Evolutionary conservation across 2,888 invertebrate genomes (phyloP).

Genomic region (Athalia rosae): DNA sequence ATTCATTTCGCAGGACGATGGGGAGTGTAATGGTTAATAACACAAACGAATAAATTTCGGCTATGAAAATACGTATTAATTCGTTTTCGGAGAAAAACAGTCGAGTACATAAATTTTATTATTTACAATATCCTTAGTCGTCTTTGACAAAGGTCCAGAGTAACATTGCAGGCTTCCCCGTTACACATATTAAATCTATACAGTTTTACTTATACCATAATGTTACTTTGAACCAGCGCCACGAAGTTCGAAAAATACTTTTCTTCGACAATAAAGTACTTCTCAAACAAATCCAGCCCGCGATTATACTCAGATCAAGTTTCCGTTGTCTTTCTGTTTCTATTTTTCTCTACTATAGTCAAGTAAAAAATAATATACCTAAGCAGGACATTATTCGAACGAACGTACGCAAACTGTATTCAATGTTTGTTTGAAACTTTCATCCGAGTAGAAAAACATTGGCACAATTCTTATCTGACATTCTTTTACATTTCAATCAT

Average conservation of each 20-base stretch:
- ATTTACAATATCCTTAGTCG: conserved; percentile 36
- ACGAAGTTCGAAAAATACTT: conserved; percentile 39
- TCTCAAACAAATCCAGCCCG: conserved; percentile 51
- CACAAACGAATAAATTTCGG: not conserved
- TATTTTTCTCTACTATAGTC: not conserved
- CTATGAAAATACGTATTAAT: conserved; percentile 34
- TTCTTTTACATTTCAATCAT: conserved; percentile 27
- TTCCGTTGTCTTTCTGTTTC: conserved; percentile 10
- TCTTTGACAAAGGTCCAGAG: conserved; percentile 71
- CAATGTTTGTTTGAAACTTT: conserved; percentile 1
- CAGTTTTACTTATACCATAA: conserved; percentile 63
- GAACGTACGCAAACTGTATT: not conserved
- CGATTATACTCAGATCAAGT: conserved; percentile 51
- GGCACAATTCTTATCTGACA: conserved; percentile 23
- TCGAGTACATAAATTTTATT: conserved; percentile 18
- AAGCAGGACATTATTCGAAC: too few relatives aligned
- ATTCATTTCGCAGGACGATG: too few relatives aligned
- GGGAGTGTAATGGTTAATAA: not conserved
- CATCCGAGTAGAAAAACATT: not conserved
- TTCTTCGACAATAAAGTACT: conserved; percentile 39
- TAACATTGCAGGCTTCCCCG: conserved; percentile 63
- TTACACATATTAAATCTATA: conserved; percentile 57
- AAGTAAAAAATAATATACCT: not conserved
- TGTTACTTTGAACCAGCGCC: conserved; percentile 72
- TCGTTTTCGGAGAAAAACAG: conserved; percentile 22